phyloP scores from a whole-genome alignment of 1,140 invertebrate genomes.

The Diprion similis region DNA sequence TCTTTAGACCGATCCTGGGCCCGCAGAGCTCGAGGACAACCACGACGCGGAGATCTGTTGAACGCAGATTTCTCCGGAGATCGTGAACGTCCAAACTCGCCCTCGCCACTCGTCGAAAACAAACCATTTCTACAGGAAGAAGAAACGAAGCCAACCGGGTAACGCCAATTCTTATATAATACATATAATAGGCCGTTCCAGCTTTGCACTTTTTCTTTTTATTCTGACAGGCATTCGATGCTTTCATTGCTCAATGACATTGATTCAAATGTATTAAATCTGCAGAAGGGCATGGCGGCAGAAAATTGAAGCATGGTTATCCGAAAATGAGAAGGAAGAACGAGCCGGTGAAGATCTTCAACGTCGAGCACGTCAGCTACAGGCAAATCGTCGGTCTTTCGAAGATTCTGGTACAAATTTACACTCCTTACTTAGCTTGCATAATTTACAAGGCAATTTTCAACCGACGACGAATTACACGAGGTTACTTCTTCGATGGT shows the following conservation, averaged over 20 bases:
- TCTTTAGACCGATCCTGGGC: conserved; percentile 85
- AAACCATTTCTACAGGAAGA: conserved; percentile 60
- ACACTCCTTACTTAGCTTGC: too few relatives aligned
- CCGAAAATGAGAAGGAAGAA: conserved; percentile 86
- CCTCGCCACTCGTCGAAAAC: conserved; percentile 66
- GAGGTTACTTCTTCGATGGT: conserved; percentile 8
- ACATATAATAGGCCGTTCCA: conserved; percentile 6
- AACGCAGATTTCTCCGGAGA: conserved; percentile 74
- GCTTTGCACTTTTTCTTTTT: too few relatives aligned
- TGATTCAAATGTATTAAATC: conserved; percentile 17
- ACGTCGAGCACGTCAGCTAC: conserved; percentile 67
- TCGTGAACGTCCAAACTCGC: conserved; percentile 77
- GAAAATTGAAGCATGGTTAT: conserved; percentile 90
- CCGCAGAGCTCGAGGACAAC: conserved; percentile 75
- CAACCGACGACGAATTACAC: conserved; percentile 12
- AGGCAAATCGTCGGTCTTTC: conserved; percentile 76
- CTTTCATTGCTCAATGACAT: neutral
- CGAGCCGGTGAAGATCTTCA: conserved; percentile 72
- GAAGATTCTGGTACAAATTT: conserved; percentile 76
- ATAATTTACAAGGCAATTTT: conserved; percentile 19
- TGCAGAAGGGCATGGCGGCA: conserved; percentile 73
- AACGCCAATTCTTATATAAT: conserved; percentile 14
- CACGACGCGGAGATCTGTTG: conserved; percentile 70
- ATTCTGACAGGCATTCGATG: neutral
- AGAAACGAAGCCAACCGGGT: conserved; percentile 59